Base-by-base conservation (phyloP, 1,140 invertebrate genomes). In the Drosophila arawakana region DNA sequence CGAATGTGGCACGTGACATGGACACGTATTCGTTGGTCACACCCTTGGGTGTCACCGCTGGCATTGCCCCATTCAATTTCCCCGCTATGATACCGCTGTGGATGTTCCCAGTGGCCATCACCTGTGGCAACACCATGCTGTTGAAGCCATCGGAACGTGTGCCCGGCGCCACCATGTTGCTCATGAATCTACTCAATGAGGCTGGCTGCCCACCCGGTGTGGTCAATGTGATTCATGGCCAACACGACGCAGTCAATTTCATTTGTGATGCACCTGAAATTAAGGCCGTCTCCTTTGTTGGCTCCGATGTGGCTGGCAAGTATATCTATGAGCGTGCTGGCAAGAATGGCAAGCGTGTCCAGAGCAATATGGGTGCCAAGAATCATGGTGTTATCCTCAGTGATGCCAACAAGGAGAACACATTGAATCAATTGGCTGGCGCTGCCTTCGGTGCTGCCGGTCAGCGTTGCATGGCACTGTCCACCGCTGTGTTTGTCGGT, bases 31-130 rank as follows among this genome's bases (percentile, higher is more conserved):
- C 97, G 0, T 97, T 98, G 91, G 95, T 97, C 78, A 91, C 97
- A 25, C 98, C 99, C 1, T 41, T 92, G 11, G 92, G 92, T 7
- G 92, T 92, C 6, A 92, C 91, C 71, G 92, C 92, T 81, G 98
- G 97, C 43, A 98, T 99, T 82, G 97, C 97, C 39, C 97, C 97
- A 0, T 98, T 98, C 91, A 98, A 98, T 93, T 99, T 99, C 93
- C 99, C 99, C 0, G 98, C 99, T 41, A 99, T 99, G 99, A 99
- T 99, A 88, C 99, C 99, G 0, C 94, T 99, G 2, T 99, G 99
- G 99, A 99, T 98, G 96, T 98, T 99, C 93, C 98, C 98, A 0
- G 94, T 99, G 70, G 97, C 98, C 5, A 93, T 98, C 13, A 97
- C 98, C 6, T 97, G 97, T 75, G 99, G 99, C 54, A 96, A 97